A percentile compares a stretch with the other conserved stretches of the same genome.
These are phyloP conservation scores for Lymantria monacha DNA, from an alignment of 2,888 invertebrate genomes.

Conservation along the genomic window DNA sequence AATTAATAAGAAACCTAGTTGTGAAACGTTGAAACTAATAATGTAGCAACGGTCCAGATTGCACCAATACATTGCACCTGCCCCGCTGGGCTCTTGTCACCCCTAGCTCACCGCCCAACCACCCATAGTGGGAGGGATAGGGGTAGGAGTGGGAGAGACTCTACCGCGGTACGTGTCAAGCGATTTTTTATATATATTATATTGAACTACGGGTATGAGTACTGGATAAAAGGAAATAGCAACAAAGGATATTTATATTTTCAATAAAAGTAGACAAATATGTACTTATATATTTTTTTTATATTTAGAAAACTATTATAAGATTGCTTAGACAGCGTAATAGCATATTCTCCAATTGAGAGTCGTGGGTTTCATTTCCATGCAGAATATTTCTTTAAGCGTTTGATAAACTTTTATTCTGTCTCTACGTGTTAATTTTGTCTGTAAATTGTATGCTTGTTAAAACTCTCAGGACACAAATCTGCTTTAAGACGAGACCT, in stretches of 20 bases:
- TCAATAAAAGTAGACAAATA: too few relatives aligned
- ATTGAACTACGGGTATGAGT: conserved; percentile 24
- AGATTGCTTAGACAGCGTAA: too few relatives aligned
- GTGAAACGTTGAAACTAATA: conserved; percentile 47
- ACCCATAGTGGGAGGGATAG: conserved; percentile 17
- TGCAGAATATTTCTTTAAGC: too few relatives aligned
- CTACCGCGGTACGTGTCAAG: conserved; percentile 52
- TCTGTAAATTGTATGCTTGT: too few relatives aligned
- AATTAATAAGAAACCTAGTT: conserved; percentile 37
- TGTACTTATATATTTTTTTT: too few relatives aligned
- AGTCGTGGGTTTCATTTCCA: too few relatives aligned
- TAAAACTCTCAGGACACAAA: too few relatives aligned
- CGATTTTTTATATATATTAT: conserved; percentile 60
- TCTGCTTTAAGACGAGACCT: too few relatives aligned
- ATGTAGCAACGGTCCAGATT: conserved; percentile 61
- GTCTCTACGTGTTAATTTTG: too few relatives aligned
- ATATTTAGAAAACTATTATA: too few relatives aligned
- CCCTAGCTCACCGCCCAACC: conserved; percentile 35
- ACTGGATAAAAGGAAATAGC: background rate
- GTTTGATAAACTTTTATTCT: too few relatives aligned
- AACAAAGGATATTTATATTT: background rate
- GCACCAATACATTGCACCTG: conserved; percentile 71
- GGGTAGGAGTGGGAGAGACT: conserved; percentile 33
- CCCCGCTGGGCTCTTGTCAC: conserved; percentile 51
- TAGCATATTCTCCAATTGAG: too few relatives aligned